Conservation (phyloP, 2,113 vertebrate genomes). For the Argyrosomus japonicus region DNA sequence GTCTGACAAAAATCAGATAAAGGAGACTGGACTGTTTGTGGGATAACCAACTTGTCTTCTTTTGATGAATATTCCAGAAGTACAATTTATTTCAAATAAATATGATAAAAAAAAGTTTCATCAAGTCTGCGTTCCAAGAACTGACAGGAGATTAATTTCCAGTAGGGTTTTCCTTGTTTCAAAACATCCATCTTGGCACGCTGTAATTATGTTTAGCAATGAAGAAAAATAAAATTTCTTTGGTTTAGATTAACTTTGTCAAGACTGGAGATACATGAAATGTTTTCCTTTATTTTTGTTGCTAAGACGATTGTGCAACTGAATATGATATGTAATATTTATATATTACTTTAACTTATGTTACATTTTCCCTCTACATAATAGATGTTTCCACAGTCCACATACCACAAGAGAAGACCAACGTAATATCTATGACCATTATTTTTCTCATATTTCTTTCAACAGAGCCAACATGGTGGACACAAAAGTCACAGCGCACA, state of each 20-base stretch:
- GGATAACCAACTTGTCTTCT: too few relatives aligned
- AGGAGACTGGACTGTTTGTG: background rate
- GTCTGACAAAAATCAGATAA: background rate
- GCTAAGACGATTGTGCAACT: conserved; percentile 24
- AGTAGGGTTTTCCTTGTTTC: conserved; percentile 32
- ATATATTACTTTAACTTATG: background rate
- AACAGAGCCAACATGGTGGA: conserved; percentile 42
- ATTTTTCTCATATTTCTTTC: conserved; percentile 17
- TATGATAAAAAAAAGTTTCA: background rate
- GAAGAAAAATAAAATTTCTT: background rate
- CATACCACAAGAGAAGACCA: conserved; percentile 11
- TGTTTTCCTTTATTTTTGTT: conserved; percentile 30
- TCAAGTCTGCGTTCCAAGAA: background rate
- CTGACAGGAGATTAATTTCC: background rate
- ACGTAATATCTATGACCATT: conserved; percentile 10
- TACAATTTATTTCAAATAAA: background rate
- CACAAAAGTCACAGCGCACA: conserved; percentile 35
- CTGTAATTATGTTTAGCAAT: conserved; percentile 25
- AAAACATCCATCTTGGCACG: conserved; percentile 37
- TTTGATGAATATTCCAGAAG: background rate
- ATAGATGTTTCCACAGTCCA: conserved; percentile 1
- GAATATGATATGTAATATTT: background rate
- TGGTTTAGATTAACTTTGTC: conserved; percentile 30
- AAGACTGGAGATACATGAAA: conserved; percentile 23
- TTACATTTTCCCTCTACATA: background rate